Conservation (phyloP, 2,113 vertebrate genomes). For the Ahaetulla prasina region DNA sequence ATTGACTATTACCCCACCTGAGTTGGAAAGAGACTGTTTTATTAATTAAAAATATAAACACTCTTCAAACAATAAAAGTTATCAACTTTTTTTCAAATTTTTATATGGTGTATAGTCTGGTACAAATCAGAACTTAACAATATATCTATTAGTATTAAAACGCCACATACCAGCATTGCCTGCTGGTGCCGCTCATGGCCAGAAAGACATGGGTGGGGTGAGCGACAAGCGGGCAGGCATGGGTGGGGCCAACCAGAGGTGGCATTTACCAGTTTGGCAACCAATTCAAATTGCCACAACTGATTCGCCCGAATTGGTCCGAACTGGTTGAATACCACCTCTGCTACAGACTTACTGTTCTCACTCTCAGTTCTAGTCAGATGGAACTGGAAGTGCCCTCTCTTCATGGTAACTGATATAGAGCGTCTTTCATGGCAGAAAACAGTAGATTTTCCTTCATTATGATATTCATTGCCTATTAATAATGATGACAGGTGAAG, state of each 20-base stretch:
- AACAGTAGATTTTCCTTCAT: not conserved
- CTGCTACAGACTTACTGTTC: not conserved
- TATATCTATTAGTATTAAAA: not conserved
- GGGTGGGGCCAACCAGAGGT: no score
- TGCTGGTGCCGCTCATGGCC: no score
- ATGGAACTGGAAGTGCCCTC: not conserved
- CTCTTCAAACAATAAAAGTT: not conserved
- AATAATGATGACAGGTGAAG: not conserved
- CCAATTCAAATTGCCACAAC: no score
- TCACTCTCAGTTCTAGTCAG: not conserved
- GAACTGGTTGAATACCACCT: no score
- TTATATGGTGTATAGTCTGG: not conserved
- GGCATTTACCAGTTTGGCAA: no score
- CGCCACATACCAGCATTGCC: no score
- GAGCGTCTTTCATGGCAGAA: not conserved
- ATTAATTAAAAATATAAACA: not conserved
- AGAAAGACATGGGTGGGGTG: no score
- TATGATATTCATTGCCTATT: not conserved
- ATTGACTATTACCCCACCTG: not conserved
- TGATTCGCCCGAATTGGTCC: no score
- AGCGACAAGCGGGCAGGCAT: no score
- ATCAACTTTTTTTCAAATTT: not conserved
- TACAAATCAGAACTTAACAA: not conserved
- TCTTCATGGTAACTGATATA: no score
- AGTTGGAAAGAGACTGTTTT: not conserved